Conservation (phyloP, 2,888 invertebrate species). For the Drosophila limbata region DNA sequence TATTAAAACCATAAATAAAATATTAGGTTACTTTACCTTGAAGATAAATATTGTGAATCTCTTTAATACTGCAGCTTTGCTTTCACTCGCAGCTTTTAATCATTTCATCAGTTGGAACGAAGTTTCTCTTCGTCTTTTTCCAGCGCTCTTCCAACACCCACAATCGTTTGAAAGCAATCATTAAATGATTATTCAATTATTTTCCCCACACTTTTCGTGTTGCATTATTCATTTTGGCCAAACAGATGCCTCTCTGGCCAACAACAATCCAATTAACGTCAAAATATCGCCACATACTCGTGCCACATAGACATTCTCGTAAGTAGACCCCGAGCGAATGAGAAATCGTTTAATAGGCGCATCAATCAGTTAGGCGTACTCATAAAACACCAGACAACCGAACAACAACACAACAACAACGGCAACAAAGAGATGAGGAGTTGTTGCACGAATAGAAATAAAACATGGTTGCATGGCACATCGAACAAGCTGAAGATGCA, state of each 20-base stretch:
- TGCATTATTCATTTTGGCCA: constrained; percentile 59
- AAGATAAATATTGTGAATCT: background rate
- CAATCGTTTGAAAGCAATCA: constrained; percentile 54
- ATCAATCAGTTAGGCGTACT: constrained; percentile 74
- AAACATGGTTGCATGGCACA: constrained; percentile 55
- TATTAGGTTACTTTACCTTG: constrained; percentile 31
- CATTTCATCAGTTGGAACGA: constrained; percentile 21
- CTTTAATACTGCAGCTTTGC: constrained; percentile 2
- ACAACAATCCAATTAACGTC: constrained; percentile 72
- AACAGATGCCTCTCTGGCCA: constrained; percentile 24
- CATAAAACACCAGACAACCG: constrained; percentile 70
- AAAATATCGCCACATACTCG: constrained; percentile 64
- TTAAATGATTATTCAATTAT: constrained; percentile 71
- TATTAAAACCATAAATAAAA: constrained; percentile 75
- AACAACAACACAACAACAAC: constrained; percentile 27
- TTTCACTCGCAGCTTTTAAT: constrained; percentile 25
- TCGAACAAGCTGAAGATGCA: constrained; percentile 24
- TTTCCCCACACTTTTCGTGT: constrained; percentile 52
- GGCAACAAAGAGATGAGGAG: constrained; percentile 7
- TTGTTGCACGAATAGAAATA: constrained; percentile 60
- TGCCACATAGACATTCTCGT: constrained; percentile 25
- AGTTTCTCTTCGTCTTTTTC: constrained; percentile 23
- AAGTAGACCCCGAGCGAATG: constrained; percentile 54
- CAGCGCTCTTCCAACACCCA: constrained; percentile 42
- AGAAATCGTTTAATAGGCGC: constrained; percentile 77